These are phyloP conservation scores for Tortricodes alternella DNA, from an alignment of 2,888 invertebrate genomes.

Conservation along the genomic window DNA sequence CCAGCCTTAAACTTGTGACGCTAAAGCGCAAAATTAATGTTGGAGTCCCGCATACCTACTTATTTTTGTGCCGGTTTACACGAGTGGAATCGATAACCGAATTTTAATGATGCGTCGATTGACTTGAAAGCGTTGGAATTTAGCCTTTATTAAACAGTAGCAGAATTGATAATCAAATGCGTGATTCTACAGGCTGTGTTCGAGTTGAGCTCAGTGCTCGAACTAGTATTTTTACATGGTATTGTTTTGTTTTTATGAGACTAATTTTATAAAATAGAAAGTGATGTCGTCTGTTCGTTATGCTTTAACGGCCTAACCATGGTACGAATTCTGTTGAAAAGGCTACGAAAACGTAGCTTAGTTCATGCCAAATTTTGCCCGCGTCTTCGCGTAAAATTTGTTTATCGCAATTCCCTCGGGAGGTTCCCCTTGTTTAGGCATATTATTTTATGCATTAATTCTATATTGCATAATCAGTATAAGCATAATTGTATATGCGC, in stretches of 20 bases:
- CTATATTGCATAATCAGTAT: too few species aligned
- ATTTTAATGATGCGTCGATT: constrained; percentile 4
- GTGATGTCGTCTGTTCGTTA: too few species aligned
- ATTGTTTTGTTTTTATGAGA: constrained; percentile 20
- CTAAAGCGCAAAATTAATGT: background rate
- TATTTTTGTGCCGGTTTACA: constrained; percentile 17
- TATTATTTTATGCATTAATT: too few species aligned
- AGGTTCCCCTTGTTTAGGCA: too few species aligned
- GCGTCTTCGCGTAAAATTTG: too few species aligned
- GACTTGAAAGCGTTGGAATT: background rate
- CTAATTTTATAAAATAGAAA: too few species aligned
- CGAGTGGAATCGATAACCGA: constrained; percentile 4
- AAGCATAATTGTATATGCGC: too few species aligned
- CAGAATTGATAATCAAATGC: background rate
- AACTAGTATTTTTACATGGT: constrained; percentile 18
- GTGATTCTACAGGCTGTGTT: background rate
- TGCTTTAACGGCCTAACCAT: too few species aligned
- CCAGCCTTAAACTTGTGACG: background rate
- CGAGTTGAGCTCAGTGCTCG: constrained; percentile 5
- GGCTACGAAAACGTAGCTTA: too few species aligned
- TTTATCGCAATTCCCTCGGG: too few species aligned
- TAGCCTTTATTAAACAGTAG: background rate
- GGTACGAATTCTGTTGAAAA: too few species aligned
- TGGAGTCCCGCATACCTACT: background rate
- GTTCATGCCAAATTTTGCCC: too few species aligned